A percentile compares a stretch with the other conserved stretches of the same genome.
Evolutionary conservation across 2,888 invertebrate genomes (phyloP).

Genomic region (Pyrochroa serraticornis): DNA sequence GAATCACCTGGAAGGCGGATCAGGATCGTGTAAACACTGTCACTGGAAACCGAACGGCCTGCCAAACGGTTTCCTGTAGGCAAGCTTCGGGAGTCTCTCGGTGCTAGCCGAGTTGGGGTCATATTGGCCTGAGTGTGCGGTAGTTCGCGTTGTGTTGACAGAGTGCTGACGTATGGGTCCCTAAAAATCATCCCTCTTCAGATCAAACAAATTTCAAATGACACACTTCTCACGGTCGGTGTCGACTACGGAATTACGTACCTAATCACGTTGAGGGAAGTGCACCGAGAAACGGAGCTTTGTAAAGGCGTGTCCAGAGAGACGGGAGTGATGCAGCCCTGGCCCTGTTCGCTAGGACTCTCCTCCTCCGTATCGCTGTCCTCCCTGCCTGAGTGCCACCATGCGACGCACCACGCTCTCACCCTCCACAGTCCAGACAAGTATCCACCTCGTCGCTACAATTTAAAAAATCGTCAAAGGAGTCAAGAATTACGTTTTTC

Average conservation of each 20-base stretch:
- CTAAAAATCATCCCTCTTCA: constrained; percentile 46
- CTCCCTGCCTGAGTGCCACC: constrained; percentile 89
- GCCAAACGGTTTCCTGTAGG: constrained; percentile 68
- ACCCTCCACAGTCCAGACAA: constrained; percentile 54
- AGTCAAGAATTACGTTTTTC: constrained; percentile 2
- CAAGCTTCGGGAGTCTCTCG: constrained; percentile 68
- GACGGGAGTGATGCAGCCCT: constrained; percentile 78
- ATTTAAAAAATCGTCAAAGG: constrained; percentile 14
- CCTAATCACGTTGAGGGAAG: constrained; percentile 81
- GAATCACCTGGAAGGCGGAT: constrained; percentile 78
- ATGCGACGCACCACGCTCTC: constrained; percentile 83
- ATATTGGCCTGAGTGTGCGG: constrained; percentile 49
- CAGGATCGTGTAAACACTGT: constrained; percentile 90
- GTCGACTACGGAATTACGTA: constrained; percentile 33
- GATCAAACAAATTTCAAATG: not conserved
- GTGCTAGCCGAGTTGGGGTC: constrained; percentile 54
- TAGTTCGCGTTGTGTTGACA: constrained; percentile 43
- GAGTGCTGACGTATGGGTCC: constrained; percentile 67
- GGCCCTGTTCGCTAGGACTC: constrained; percentile 69
- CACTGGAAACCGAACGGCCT: constrained; percentile 68
- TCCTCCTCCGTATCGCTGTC: constrained; percentile 83
- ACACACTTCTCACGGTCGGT: not conserved
- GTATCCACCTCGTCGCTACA: constrained; percentile 55
- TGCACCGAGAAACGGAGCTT: constrained; percentile 84
- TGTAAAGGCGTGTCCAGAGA: constrained; percentile 87